Percentiles rank a stretch among this genome's conserved stretches.
phyloP scores from a whole-genome alignment of 2,797 vertebrate genomes.

The Simalia tracyae region DNA sequence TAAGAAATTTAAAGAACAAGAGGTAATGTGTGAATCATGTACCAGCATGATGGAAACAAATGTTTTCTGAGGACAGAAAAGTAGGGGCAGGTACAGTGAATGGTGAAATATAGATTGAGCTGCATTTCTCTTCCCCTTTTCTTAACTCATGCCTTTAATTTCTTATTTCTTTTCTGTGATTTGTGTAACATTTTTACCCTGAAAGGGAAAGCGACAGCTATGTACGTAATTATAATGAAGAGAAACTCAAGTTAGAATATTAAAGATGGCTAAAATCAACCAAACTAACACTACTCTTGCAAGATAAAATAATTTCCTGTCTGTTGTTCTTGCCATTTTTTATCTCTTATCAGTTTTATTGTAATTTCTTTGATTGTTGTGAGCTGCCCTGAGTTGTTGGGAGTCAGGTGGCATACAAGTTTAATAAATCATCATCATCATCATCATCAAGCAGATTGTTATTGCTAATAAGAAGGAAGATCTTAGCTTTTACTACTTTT shows the following conservation, averaged over 20 bases:
- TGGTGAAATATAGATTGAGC: neutral
- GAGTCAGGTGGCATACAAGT: neutral
- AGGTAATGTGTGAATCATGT: neutral
- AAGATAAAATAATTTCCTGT: neutral
- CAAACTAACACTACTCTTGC: neutral
- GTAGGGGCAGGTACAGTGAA: neutral
- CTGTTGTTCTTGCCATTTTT: neutral
- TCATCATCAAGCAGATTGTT: neutral
- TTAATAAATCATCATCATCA: neutral
- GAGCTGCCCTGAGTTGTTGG: neutral
- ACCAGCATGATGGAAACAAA: neutral
- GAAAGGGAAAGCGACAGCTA: neutral
- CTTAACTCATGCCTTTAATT: neutral
- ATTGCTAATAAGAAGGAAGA: neutral
- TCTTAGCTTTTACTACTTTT: neutral
- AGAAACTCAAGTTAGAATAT: neutral
- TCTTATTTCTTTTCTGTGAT: neutral
- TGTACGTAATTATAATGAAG: neutral
- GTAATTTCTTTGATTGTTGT: neutral
- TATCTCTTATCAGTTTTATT: neutral
- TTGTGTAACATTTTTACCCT: neutral
- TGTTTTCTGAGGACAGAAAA: neutral
- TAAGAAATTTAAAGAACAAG: neutral
- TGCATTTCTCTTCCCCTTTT: neutral
- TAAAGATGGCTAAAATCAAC: neutral